These are phyloP conservation scores for Halictus quadricinctus DNA, from an alignment of 2,888 invertebrate genomes.

Conservation along the genomic window DNA sequence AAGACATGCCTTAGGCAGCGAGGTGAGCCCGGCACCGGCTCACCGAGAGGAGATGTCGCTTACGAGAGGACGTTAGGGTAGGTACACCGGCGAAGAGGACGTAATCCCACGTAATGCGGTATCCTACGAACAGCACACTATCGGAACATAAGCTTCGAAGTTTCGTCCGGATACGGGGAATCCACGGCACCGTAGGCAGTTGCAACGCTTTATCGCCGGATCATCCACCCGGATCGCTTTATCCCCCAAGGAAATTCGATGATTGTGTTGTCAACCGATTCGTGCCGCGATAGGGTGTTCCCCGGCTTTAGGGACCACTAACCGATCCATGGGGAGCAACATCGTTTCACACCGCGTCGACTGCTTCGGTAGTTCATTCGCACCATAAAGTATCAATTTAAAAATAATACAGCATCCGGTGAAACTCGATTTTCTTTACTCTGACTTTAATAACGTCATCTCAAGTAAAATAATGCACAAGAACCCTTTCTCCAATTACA, in stretches of 20 bases:
- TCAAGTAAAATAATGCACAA: too few species aligned
- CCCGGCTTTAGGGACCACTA: neutral
- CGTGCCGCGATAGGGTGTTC: neutral
- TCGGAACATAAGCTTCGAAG: conserved; percentile 38
- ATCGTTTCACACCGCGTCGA: neutral
- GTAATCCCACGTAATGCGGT: conserved; percentile 68
- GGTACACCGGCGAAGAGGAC: conserved; percentile 55
- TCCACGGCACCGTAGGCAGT: neutral
- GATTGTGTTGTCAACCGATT: conserved; percentile 11
- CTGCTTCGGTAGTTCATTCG: neutral
- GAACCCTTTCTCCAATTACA: too few species aligned
- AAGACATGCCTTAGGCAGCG: conserved; percentile 74
- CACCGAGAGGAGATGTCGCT: conserved; percentile 57
- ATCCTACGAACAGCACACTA: conserved; percentile 42
- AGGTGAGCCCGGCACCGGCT: conserved; percentile 56
- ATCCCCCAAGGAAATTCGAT: conserved; percentile 23
- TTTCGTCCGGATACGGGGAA: conserved; percentile 27
- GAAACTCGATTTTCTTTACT: too few species aligned
- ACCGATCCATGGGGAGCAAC: neutral
- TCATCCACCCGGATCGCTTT: conserved; percentile 30
- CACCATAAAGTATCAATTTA: too few species aligned
- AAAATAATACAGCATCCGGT: too few species aligned
- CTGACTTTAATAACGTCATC: too few species aligned
- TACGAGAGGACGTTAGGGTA: conserved; percentile 60
- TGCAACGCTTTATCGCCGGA: conserved; percentile 10